Base-by-base conservation (phyloP, 2,888 invertebrate genomes). In the Drosophila putrida region DNA sequence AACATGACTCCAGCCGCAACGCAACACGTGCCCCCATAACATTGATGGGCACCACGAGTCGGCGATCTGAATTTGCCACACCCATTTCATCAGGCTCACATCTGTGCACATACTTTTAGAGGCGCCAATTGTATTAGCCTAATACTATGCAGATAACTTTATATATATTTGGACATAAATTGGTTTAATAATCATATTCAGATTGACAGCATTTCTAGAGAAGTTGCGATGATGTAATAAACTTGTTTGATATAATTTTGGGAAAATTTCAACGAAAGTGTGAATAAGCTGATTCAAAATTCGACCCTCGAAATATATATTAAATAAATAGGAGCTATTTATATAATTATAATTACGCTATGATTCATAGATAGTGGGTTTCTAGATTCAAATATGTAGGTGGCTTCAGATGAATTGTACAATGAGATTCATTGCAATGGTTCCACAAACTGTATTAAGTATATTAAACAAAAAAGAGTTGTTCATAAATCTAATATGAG, bases 211-310 rank as follows among this genome's bases (percentile, higher is more conserved):
- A 43, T 33, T 54, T 54, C 43, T 15, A 33, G 13, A 35, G 25
- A 43, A 33, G 33, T 43, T 15, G 50, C 39, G 75, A 80, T 75
- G 75, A 75, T 75, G 75, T 64, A 58, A 75, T 64, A 46, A 61
- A 64, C 50, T 64, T 60, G 54, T 49, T 53, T 49, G 20, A 61
- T 54, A 61, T 33, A n/a, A 33, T 51, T 39, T 66, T 55, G 1
- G 38, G 20, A 44, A 57, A 28, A 62, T 51, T 15, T 5, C 10
- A 20, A 20, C 36, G 43, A 36, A 33, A 11, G 20, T 9, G 41
- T 31, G 6, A n/a, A 15, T 15, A 25, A 36, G 25, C 38, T 9
- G 10, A 6, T 38, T 53, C 28, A 4, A 4, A 15, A 20, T 9
- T 11, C 15, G 11, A 20, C 9, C 11, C 20, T 6, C 2, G 10